Base-by-base conservation (phyloP, 2,113 vertebrate species). In the Anas platyrhynchos region DNA sequence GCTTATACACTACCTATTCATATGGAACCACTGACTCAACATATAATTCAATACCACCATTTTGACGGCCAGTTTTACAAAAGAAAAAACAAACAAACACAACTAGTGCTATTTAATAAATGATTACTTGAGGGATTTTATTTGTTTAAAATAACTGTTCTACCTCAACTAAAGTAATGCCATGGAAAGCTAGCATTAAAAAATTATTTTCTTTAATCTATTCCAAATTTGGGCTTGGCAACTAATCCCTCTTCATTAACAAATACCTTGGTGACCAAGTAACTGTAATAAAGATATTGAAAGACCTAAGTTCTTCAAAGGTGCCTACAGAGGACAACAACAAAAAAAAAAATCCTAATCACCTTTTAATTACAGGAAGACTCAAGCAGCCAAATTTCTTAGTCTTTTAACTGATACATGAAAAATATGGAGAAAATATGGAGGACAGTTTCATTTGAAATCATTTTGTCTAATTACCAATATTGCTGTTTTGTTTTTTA, bases 131-230 rank as follows among this genome's bases (percentile, higher is more conserved):
- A 82, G 73, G 73, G 83, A 89, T 74, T 93, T 90, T 94, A 89
- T 91, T 91, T 87, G 48, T 89, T 95, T 93, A 63, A 94, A 96
- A 80, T 71, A 89, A 89, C 91, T 52, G 29, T 48, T 67, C 34
- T 81, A 52, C 68, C 72, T 90, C 56, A 68, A 76, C 80, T 90
- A 86, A 95, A 93, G 76, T 55, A 93, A 44, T 50, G 52, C 23
- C 83, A 72, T 88, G 44, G 56, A 95, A 95, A 90, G 72, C 61
- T 14, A 91, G 55, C 85, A 94, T 93, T 94, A 88, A 93, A 93
- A 91, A 85, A 34, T 34, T 34, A 91, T 86, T 93, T 94, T n/a
- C 43, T 91, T 56, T 89, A 91, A 88, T 88, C 79, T 83, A 23
- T 83, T 93, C 79, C 68, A 88, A 93, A 88, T 56, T 78, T 38